phyloP scores from a whole-genome alignment of 1,140 invertebrate species.

The Melitaea cinxia region DNA sequence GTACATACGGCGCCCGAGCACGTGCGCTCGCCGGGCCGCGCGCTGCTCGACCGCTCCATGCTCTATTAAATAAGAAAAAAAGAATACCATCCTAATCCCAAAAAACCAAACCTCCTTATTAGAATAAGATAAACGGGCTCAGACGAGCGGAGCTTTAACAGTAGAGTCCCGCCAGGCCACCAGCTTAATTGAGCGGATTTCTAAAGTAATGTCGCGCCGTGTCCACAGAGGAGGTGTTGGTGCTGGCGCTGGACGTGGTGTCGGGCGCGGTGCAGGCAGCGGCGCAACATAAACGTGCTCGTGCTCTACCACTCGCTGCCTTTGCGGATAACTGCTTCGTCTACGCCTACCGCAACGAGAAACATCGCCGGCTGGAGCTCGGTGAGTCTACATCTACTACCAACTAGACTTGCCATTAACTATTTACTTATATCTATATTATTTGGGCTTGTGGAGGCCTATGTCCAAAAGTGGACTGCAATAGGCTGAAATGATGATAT shows the following conservation, averaged over 20 bases:
- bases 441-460: neutral
- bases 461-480: neutral
- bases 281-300: conserved; percentile 88
- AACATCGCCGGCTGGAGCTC: conserved; percentile 94
- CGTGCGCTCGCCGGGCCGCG: too few species aligned
- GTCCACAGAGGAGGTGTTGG: conserved; percentile 86
- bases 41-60: too few species aligned
- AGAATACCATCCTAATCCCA: too few species aligned
- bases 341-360: conserved; percentile 97
- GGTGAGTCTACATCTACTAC: conserved; percentile 50
- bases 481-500: too few species aligned
- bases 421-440: neutral
- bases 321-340: conserved; percentile 99
- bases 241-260: conserved; percentile 95
- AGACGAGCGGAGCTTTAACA: too few species aligned
- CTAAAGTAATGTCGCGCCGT: too few species aligned
- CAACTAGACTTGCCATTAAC: neutral
- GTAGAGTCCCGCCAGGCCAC: too few species aligned
- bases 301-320: conserved; percentile 92
- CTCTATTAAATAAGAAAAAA: too few species aligned
- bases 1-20: too few species aligned
- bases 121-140: too few species aligned
- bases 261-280: conserved; percentile 91
- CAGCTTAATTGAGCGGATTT: too few species aligned
- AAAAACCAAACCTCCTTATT: too few species aligned